A percentile compares a stretch with the other conserved stretches of the same genome.
These are phyloP conservation scores for Dendrocopos noguchii DNA, from an alignment of 2,113 vertebrate genomes.

Conservation along the genomic window DNA sequence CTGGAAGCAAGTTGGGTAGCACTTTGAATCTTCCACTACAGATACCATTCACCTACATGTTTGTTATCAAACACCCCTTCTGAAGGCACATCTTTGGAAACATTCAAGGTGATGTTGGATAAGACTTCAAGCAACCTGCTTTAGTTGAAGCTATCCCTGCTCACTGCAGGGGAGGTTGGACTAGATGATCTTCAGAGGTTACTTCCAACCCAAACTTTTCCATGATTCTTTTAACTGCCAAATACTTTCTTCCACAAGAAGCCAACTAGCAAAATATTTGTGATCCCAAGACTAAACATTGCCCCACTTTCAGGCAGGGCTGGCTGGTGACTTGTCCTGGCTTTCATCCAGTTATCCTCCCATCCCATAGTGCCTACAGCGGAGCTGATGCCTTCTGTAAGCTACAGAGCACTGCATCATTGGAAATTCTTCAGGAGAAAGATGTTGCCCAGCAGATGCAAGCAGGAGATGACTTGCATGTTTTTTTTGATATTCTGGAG, in stretches of 20 bases:
- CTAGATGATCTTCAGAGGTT: not conserved
- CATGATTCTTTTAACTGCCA: not conserved
- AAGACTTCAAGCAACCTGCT: not conserved
- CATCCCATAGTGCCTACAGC: not conserved
- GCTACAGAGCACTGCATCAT: accelerated
- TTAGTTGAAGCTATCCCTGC: not conserved
- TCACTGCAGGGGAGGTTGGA: not conserved
- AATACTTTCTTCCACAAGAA: not conserved
- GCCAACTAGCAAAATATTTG: not conserved
- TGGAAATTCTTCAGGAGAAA: not conserved
- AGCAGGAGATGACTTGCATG: accelerated
- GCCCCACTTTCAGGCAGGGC: too few relatives aligned
- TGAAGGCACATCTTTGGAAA: not conserved
- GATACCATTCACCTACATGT: accelerated
- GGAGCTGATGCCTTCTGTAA: not conserved
- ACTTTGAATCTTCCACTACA: not conserved
- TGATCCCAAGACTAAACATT: not conserved
- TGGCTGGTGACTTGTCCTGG: not conserved
- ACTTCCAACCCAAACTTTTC: not conserved
- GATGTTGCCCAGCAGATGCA: accelerated
- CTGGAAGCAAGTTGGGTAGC: not conserved
- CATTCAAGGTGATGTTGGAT: not conserved
- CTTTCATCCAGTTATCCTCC: not conserved
- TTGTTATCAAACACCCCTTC: not conserved
- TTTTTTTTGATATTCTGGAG: not conserved